Evolutionary conservation across 2,888 invertebrate species (phyloP), one percentile per base, ranked within the genome.

Genomic region (Aproaerema taeniolella): DNA sequence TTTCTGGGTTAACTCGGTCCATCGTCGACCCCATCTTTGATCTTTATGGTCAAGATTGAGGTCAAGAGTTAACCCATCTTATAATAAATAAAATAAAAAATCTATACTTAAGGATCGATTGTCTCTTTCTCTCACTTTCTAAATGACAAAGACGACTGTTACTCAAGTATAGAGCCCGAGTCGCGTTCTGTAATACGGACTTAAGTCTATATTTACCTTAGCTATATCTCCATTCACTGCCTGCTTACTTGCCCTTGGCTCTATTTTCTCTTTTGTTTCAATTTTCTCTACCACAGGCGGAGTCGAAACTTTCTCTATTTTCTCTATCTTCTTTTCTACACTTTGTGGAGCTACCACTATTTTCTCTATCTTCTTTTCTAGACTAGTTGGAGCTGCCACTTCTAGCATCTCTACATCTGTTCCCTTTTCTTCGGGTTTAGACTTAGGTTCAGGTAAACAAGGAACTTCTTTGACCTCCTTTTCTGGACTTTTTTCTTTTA

Each of bases 181-280:
- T n/a, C n/a, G n/a, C n/a, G n/a, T n/a, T n/a, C n/a, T n/a, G n/a
- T n/a, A n/a, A n/a, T n/a, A n/a, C n/a, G n/a, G n/a, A n/a, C n/a
- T n/a, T n/a, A n/a, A n/a, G n/a, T n/a, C n/a, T n/a, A n/a, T 20
- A 20, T 6, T 20, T 61, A 77, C 80, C 75, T 82, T 85, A 38
- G 52, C 38, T 38, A 82, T 53, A 56, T 85, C 83, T 43, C 85
- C 85, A 64, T 85, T 85, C 44, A 82, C 55, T 11, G 82, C 63
- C 40, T 65, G 66, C 47, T 62, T n/a, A n/a, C n/a, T n/a, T n/a
- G n/a, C n/a, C n/a, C n/a, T 70, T 29, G 61, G 45, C 46, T 71
- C 79, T 0, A 41, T 49, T 10, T 61, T 54, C 53, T 74, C 53
- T 69, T 79, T 20, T 8, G 26, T n/a, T 31, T 39, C 26, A 38